These are phyloP conservation scores for Hermetia illucens DNA, from an alignment of 1,140 invertebrate genomes.

Conservation along the genomic window DNA sequence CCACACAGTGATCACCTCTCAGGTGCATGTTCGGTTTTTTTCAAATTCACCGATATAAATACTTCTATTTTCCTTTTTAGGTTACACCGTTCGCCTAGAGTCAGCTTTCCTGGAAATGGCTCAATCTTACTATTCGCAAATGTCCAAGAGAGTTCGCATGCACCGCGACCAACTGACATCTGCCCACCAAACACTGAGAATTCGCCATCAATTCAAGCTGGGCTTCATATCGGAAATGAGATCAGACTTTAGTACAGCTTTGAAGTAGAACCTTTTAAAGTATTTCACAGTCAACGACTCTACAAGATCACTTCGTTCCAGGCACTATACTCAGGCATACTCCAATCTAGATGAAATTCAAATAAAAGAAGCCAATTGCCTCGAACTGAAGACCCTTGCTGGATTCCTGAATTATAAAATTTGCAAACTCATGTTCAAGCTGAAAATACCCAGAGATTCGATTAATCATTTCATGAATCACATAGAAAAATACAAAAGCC, in stretches of 20 bases:
- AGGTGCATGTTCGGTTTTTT: slow-evolving; percentile 29
- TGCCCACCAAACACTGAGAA: slow-evolving; percentile 81
- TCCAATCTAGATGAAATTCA: slow-evolving; percentile 74
- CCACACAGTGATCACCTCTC: slow-evolving; percentile 79
- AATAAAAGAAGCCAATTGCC: slow-evolving; percentile 75
- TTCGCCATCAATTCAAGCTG: slow-evolving; percentile 94
- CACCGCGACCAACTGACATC: slow-evolving; percentile 84
- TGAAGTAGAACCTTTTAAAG: slow-evolving; percentile 52
- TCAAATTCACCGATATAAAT: background rate
- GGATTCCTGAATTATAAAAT: slow-evolving; percentile 94
- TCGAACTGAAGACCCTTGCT: slow-evolving; percentile 90
- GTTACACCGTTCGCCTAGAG: slow-evolving; percentile 59
- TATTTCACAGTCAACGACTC: background rate
- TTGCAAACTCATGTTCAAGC: slow-evolving; percentile 73
- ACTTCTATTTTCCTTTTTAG: slow-evolving; percentile 9
- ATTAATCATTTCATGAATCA: slow-evolving; percentile 87
- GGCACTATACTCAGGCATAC: slow-evolving; percentile 88
- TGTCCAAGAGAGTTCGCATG: slow-evolving; percentile 72
- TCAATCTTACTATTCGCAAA: slow-evolving; percentile 81
- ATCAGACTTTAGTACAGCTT: slow-evolving; percentile 73
- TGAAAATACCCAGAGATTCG: slow-evolving; percentile 82
- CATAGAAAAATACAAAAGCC: slow-evolving; percentile 72
- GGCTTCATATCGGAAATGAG: slow-evolving; percentile 91
- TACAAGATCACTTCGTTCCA: slow-evolving; percentile 30
- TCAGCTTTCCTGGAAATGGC: slow-evolving; percentile 86